Base-by-base conservation (phyloP, 2,113 vertebrate genomes). In the Poeciliopsis prolifica region DNA sequence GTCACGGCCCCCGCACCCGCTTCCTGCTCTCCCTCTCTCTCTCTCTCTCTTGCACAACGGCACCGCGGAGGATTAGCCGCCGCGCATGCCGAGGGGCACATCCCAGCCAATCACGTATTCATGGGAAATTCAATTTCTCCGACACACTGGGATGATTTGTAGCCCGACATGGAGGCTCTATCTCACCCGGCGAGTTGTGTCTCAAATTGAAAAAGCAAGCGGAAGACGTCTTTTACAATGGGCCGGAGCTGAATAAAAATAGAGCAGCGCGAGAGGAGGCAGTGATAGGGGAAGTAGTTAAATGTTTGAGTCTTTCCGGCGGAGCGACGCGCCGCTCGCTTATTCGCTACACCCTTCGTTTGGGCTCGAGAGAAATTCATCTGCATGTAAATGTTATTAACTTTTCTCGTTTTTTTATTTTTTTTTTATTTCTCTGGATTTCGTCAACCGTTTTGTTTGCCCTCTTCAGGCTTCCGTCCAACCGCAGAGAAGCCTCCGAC, bases 151-250 rank as follows among this genome's bases (percentile, higher is more conserved):
- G 81, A 70, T 85, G 89, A 92, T 86, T 90, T 87, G 84, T 40
- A 80, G 74, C 44, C 75, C 75, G 89, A 89, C 91, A 80, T 70
- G 12, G 67, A 62, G 70, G 68, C 73, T 83, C 80, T 72, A 78
- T 87, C 78, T 86, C 72, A 19, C 74, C 78, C 72, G 3, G 37
- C 3, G 74, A 91, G 93, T 86, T 89, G 87, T 81, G 77, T 83
- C 77, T 86, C 72, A 91, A 92, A 93, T 92, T 89, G 92, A 90
- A 93, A 92, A 92, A 79, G 80, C 78, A 80, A 88, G 86, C 64
- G 1, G 75, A 82, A 31, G 74, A 80, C 65, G 67, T 85, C 69
- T 81, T 73, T 79, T 35, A 86, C 85, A 89, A 89, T 62, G 65
- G 77, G 65, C 62, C 60, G 6, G 31, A 67, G 78, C 68, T 11